Percentiles rank a stretch among this genome's conserved stretches.
Conservation (phyloP, 2,888 invertebrate species). For the Phoronis australis region DNA sequence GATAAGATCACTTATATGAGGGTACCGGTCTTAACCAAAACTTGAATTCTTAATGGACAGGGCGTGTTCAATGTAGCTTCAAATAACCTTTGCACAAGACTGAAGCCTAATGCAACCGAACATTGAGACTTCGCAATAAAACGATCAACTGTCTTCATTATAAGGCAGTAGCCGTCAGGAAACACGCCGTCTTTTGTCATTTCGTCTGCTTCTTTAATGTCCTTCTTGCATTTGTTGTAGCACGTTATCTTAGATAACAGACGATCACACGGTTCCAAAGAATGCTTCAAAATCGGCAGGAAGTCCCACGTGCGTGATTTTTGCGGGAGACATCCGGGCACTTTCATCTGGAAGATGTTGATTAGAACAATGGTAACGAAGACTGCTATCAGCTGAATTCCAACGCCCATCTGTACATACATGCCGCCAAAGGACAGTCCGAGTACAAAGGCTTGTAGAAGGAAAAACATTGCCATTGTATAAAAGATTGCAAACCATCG, state of each 20-base stretch:
- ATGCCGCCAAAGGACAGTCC: conserved; percentile 23
- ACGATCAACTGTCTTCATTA: no score
- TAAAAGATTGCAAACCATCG: conserved; percentile 37
- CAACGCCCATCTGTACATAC: conserved; percentile 20
- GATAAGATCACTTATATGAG: no score
- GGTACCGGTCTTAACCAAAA: no score
- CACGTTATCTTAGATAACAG: conserved; percentile 1
- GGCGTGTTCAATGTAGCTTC: no score
- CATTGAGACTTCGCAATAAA: no score
- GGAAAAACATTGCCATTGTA: conserved; percentile 23
- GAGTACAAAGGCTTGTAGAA: conserved; percentile 25
- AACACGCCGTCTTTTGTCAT: no score
- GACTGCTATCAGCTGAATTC: conserved; percentile 19
- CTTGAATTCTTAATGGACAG: no score
- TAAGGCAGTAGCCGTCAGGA: no score
- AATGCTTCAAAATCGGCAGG: conserved; percentile 28
- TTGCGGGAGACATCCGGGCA: conserved; percentile 22
- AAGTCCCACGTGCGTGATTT: conserved; percentile 32
- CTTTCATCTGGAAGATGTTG: conserved; percentile 26
- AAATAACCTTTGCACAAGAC: no score
- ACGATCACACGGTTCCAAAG: conserved; percentile 24
- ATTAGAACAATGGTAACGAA: conserved; percentile 23
- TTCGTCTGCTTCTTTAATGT: no score
- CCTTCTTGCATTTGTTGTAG: background rate
- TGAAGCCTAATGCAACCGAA: no score